phyloP scores from a whole-genome alignment of 2,888 invertebrate genomes.

The Thera obeliscata region DNA sequence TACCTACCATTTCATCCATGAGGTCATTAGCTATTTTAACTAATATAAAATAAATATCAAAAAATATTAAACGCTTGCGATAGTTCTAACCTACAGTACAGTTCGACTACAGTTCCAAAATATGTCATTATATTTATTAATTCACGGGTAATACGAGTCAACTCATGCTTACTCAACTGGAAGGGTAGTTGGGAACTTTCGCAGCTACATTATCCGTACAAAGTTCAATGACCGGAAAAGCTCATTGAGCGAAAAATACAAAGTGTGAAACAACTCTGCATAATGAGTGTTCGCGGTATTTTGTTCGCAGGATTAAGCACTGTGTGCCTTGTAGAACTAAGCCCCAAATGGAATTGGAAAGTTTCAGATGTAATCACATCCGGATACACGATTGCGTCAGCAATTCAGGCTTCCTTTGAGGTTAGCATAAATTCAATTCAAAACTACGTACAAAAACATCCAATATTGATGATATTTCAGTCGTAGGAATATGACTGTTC shows the following conservation, averaged over 20 bases:
- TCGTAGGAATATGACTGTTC: too few species aligned
- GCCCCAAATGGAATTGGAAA: conserved; percentile 11
- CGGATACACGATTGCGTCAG: conserved; percentile 9
- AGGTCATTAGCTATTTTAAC: too few species aligned
- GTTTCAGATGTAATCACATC: conserved; percentile 13
- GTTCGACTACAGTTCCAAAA: too few species aligned
- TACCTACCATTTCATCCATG: too few species aligned
- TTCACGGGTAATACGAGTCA: background rate
- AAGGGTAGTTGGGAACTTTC: conserved; percentile 15
- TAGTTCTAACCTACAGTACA: too few species aligned
- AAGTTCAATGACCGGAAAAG: conserved; percentile 25
- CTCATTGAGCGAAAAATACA: conserved; percentile 25
- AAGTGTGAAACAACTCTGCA: conserved; percentile 15
- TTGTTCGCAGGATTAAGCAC: conserved; percentile 15
- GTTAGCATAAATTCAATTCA: background rate
- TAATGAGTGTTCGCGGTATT: conserved; percentile 11
- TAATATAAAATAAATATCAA: too few species aligned
- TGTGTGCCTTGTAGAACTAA: conserved; percentile 18
- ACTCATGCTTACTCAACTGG: conserved; percentile 1
- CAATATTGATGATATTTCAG: background rate
- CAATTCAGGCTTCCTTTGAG: background rate
- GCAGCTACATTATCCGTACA: conserved; percentile 3
- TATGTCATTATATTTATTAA: too few species aligned
- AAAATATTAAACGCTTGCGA: too few species aligned
- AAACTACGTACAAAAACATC: background rate